Conservation (phyloP, 2,113 vertebrate species). For the Prochilodus magdalenae region DNA sequence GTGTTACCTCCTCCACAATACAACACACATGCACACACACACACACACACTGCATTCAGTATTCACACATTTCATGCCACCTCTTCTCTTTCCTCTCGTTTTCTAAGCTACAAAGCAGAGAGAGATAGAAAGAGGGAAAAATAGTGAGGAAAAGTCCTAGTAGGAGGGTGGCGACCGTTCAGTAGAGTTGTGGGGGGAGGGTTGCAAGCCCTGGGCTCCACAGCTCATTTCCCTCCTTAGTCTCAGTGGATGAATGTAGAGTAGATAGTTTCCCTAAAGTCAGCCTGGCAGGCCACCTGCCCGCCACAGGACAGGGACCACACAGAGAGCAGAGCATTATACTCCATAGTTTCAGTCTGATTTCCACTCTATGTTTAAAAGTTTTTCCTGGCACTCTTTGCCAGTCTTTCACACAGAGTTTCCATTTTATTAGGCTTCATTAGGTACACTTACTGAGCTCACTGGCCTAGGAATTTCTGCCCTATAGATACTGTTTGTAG, state of each 20-base stretch:
- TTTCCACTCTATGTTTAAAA: neutral
- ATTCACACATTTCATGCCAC: slow-evolving; percentile 1
- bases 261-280: neutral
- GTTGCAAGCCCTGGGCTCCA: neutral
- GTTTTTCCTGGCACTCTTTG: too few relatives aligned
- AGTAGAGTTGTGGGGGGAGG: neutral
- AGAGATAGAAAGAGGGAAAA: neutral
- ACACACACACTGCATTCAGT: neutral
- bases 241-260: neutral
- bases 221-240: slow-evolving; percentile 1
- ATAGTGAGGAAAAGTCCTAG: neutral
- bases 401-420: too few relatives aligned
- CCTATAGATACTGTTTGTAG: too few relatives aligned
- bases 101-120: neutral
- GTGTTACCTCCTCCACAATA: slow-evolving; percentile 13
- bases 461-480: too few relatives aligned
- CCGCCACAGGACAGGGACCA: neutral
- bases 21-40: neutral
- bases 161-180: neutral
- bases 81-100: neutral
- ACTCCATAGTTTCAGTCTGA: neutral
- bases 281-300: neutral
- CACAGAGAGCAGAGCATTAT: neutral
- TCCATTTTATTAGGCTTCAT: too few relatives aligned
- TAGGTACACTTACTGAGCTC: too few relatives aligned